phyloP scores from a whole-genome alignment of 92 coral and sea anemone genomes.

The Porites rus region DNA sequence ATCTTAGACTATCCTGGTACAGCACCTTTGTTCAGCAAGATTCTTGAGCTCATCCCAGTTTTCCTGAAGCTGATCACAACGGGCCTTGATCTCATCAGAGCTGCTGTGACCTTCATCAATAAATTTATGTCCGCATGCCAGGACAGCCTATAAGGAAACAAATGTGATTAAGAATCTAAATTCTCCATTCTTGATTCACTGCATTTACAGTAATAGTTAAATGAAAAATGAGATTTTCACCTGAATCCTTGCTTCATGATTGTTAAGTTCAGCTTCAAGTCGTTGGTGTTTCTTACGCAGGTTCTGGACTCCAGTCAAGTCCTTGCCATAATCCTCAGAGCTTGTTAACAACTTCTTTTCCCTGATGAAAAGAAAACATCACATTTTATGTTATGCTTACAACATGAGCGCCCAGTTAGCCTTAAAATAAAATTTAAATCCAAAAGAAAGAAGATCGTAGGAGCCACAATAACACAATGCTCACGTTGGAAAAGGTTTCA shows the following conservation, averaged over 20 bases:
- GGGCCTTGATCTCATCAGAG: conserved; percentile 93
- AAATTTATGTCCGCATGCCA: conserved; percentile 88
- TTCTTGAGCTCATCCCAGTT: conserved; percentile 97
- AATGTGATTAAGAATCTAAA: not conserved
- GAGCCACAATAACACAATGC: no score
- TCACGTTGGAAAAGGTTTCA: no score
- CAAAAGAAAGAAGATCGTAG: no score
- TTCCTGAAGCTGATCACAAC: conserved; percentile 94
- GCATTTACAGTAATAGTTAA: not conserved
- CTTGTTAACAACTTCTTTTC: conserved; percentile 95
- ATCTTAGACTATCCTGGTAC: no score
- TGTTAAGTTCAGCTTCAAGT: conserved; percentile 94
- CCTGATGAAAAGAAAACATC: conserved; percentile 34
- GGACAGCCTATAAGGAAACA: conserved; percentile 74
- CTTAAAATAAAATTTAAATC: no score
- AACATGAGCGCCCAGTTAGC: no score
- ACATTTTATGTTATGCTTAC: not conserved
- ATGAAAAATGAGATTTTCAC: conserved; percentile 38
- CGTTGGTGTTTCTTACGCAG: conserved; percentile 97
- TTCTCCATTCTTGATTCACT: not conserved
- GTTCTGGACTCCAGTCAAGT: conserved; percentile 98
- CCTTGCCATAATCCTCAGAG: conserved; percentile 99
- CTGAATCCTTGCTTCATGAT: conserved; percentile 90
- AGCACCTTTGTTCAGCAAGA: conserved; percentile 84
- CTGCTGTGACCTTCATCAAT: conserved; percentile 96